Conservation (phyloP, 2,113 vertebrate species). For the Campylomormyrus numenius region DNA sequence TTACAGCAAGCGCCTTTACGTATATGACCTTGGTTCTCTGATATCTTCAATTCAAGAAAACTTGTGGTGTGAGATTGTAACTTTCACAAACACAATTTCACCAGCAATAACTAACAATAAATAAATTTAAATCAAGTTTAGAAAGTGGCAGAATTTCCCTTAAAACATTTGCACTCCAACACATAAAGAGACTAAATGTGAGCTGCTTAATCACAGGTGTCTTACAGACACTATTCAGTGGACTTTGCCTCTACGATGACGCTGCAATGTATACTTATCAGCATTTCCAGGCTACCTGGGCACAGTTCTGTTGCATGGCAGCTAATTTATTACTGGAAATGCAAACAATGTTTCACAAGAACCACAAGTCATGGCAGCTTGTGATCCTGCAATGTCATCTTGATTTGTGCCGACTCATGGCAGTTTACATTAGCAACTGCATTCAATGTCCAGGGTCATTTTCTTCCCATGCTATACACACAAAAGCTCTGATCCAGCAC, state of each 20-base stretch:
- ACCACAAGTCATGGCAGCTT: not conserved
- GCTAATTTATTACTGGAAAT: not conserved
- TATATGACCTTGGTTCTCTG: not conserved
- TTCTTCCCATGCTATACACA: not conserved
- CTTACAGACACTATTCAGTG: not conserved
- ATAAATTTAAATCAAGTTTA: not conserved
- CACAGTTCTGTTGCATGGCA: not conserved
- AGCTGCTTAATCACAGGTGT: not conserved
- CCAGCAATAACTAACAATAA: not conserved
- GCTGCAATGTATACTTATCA: not conserved
- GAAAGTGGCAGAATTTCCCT: not conserved
- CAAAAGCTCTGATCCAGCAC: not conserved
- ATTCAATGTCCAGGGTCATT: not conserved
- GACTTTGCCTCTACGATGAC: not conserved
- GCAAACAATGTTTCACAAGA: not conserved
- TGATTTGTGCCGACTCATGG: not conserved
- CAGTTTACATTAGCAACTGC: not conserved
- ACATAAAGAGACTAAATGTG: not conserved
- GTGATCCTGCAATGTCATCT: not conserved
- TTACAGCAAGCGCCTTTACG: not conserved
- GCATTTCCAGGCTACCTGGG: not conserved
- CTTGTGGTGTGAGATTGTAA: not conserved
- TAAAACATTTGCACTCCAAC: not conserved
- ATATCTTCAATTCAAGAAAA: not conserved
- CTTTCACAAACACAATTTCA: not conserved